Evolutionary conservation across 2,888 invertebrate genomes (phyloP).

Genomic region (Glaucopsyche alexis): DNA sequence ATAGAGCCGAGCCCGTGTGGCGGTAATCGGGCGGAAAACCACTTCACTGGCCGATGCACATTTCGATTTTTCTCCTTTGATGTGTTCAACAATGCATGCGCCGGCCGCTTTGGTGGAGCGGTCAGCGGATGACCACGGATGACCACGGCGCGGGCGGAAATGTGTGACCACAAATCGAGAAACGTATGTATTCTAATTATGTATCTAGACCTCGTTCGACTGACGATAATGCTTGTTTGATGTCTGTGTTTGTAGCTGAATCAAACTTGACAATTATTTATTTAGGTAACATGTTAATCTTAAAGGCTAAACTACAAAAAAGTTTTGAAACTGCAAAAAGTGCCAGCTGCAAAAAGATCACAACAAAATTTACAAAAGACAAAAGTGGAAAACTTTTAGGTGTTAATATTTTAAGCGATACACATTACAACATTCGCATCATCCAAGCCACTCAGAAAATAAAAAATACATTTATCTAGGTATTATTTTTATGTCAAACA

Average conservation of each 20-base stretch:
- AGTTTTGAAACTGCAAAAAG: no score
- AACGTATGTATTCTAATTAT: conserved; percentile 21
- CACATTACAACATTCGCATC: no score
- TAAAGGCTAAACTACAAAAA: no score
- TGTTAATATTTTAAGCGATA: no score
- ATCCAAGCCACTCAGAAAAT: no score
- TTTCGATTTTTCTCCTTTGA: conserved; percentile 80
- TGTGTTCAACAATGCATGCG: conserved; percentile 78
- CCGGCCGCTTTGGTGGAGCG: conserved; percentile 52
- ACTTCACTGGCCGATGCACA: conserved; percentile 73
- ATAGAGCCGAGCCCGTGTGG: conserved; percentile 59
- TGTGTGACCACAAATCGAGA: conserved; percentile 34
- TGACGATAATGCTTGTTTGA: background rate
- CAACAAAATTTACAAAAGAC: no score
- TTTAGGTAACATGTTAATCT: background rate
- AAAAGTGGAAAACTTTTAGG: no score
- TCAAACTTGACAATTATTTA: background rate
- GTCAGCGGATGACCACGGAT: conserved; percentile 41
- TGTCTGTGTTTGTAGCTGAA: background rate
- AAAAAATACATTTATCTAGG: no score
- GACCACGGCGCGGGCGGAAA: conserved; percentile 31
- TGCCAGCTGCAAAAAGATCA: no score
- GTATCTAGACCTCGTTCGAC: conserved; percentile 9
- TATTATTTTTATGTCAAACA: no score
- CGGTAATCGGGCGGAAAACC: conserved; percentile 74